Base-by-base conservation (phyloP, 2,797 vertebrate genomes). In the Pipistrellus kuhlii region DNA sequence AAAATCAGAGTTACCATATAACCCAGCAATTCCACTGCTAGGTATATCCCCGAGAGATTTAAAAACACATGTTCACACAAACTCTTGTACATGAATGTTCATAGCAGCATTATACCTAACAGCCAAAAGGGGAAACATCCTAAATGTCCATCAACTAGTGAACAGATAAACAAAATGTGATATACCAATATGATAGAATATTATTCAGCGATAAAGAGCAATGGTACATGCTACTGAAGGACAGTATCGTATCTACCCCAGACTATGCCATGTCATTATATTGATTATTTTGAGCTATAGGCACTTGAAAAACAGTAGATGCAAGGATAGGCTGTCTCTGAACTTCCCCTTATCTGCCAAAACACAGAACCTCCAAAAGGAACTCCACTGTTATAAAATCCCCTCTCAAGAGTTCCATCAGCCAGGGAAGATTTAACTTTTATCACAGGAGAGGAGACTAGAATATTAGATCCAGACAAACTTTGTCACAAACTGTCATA, bases 171-270 rank as follows among this genome's bases (percentile, higher is more conserved):
- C 5, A 81, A 83, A 86, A 76, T 20, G 11, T 32, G 6, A 30
- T 57, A 23, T 14, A 62, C 1, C 13, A 48, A 85, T 10, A 17
- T 1, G 57, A 68, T 5, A 32, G 53, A 84, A 14, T 81, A 83
- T 85, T 80, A 59, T 46, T 85, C 75, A 77, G 20, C 32, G 90
- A 62, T 38, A 38, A 78, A 88, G 90, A 69, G 35, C 27, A 72
- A 72, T 15, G 76, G 41, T 68, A 23, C 8, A 38, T 25, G 44
- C 59, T 41, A 72, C 15, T 66, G 32, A 68, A 44, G 14, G 48
- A 21, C 25, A 53, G 66, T 6, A 3, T 48, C 8, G 51, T 9
- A 53, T 0, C 32, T 13, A 44, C 8, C 23, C 53, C 78, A 35
- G 25, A 53, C 71, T 71, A 85, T 55, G 20, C 3, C 75, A 71